These are phyloP conservation scores for Parauchenoglanis ngamensis DNA, from an alignment of 2,797 vertebrate genomes.

Conservation along the genomic window DNA sequence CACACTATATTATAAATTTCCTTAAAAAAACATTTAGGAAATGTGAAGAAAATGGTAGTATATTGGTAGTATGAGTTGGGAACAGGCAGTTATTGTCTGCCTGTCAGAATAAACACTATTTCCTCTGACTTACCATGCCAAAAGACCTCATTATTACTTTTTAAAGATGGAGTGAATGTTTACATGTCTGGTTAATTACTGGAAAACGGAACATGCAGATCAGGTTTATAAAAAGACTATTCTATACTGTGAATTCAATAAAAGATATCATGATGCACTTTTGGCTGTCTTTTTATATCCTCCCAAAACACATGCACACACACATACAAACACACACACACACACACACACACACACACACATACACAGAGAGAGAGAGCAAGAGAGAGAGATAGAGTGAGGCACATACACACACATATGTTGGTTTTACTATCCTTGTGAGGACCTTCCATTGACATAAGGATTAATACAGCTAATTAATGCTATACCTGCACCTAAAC, in stretches of 20 bases:
- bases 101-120: conserved; percentile 8
- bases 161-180: conserved; percentile 18
- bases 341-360: too few species aligned
- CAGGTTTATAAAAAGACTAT: not conserved
- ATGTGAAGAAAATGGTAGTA: not conserved
- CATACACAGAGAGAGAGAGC: too few species aligned
- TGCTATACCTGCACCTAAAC: too few species aligned
- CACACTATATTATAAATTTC: not conserved
- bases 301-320: not conserved
- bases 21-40: not conserved
- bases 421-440: too few species aligned
- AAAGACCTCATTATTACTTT: not conserved
- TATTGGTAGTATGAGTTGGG: not conserved
- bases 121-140: not conserved
- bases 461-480: too few species aligned
- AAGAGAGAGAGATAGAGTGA: too few species aligned
- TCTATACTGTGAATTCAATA: conserved; percentile 30
- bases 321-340: not conserved
- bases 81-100: not conserved
- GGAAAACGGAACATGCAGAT: not conserved
- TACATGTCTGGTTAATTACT: conserved; percentile 1
- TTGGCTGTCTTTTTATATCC: not conserved
- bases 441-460: too few species aligned
- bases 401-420: too few species aligned
- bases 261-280: not conserved